Evolutionary conservation across 2,888 invertebrate species (phyloP), one percentile per base, ranked within the genome.

Genomic region (Callosobruchus maculatus): DNA sequence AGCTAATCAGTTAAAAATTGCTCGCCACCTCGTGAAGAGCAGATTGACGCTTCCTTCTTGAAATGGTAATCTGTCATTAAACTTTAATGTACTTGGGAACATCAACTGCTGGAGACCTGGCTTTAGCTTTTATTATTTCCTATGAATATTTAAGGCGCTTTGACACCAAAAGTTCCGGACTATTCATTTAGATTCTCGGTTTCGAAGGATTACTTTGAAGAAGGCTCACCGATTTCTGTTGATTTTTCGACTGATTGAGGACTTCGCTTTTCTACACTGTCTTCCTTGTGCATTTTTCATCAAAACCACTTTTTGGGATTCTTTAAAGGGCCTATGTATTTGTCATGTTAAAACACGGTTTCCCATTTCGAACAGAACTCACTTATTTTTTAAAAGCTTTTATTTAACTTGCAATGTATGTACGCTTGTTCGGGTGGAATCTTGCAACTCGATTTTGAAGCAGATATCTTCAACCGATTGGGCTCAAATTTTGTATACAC

Each of bases 1-100:
- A 79, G 76, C 78, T 80, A 82, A 82, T 80, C 78, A 81, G 78
- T 78, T 73, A 67, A 73, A 70, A 71, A 74, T 66, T 75, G 49
- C 75, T 70, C 73, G 22, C 73, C 67, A 72, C 72, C 74, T 67
- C 74, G 70, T 68, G 73, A 73, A 76, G 72, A 70, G 71, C 22
- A 72, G 73, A 49, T 49, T 68, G 73, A 31, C 71, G 71, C 70
- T 70, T 21, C 70, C 73, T 66, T 73, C 67, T 70, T 67, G 66
- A 67, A 49, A 49, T 49, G 49, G 49, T 49, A 49, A 49, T 49
- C 49, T 49, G 67, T 66, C 49, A 71, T 66, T 67, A 67, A 71
- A 71, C 21, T 67, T 67, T 22, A 66, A 49, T 71, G 21, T 67
- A 3, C 21, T 22, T 22, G 21, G 71, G 67, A 22, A 71, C 71